phyloP scores from a whole-genome alignment of 1,140 invertebrate species.

The Zaprionus nigranus region DNA sequence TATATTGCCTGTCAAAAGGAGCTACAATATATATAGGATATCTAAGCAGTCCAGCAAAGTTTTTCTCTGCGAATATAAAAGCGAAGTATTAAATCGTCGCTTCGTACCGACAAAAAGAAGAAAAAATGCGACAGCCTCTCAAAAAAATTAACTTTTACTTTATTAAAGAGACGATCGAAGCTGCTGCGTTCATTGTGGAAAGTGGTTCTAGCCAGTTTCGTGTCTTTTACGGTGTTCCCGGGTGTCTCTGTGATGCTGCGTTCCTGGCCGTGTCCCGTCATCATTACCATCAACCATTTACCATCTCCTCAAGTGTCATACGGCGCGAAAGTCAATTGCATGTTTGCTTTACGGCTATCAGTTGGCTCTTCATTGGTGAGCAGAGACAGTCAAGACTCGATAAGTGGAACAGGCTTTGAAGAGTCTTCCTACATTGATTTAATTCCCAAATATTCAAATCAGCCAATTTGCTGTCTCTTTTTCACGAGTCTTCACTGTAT shows the following conservation, averaged over 20 bases:
- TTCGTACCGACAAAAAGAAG: conserved; percentile 14
- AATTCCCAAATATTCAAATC: background rate
- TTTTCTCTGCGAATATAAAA: background rate
- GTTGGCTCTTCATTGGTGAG: background rate
- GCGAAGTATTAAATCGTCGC: conserved; percentile 34
- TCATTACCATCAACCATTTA: conserved; percentile 13
- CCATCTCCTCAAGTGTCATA: conserved; percentile 58
- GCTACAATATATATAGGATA: too few relatives aligned
- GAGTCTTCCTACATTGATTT: too few relatives aligned
- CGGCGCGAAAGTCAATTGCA: conserved; percentile 64
- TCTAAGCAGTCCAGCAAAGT: too few relatives aligned
- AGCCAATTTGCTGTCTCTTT: background rate
- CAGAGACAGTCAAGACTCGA: conserved; percentile 10
- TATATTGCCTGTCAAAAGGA: too few relatives aligned
- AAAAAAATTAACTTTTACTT: conserved; percentile 67
- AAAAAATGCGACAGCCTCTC: conserved; percentile 45
- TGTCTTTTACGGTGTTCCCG: conserved; percentile 5
- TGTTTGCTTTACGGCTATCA: conserved; percentile 42
- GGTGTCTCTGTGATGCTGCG: conserved; percentile 1
- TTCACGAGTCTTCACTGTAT: background rate
- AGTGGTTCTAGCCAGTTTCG: conserved; percentile 67
- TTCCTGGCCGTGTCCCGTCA: conserved; percentile 45
- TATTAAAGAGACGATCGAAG: conserved; percentile 27
- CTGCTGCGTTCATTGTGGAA: conserved; percentile 48
- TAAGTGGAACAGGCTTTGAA: background rate